Percentiles rank a stretch among this genome's conserved stretches.
Conservation (phyloP, 2,888 invertebrate species). For the Craniophora ligustri region DNA sequence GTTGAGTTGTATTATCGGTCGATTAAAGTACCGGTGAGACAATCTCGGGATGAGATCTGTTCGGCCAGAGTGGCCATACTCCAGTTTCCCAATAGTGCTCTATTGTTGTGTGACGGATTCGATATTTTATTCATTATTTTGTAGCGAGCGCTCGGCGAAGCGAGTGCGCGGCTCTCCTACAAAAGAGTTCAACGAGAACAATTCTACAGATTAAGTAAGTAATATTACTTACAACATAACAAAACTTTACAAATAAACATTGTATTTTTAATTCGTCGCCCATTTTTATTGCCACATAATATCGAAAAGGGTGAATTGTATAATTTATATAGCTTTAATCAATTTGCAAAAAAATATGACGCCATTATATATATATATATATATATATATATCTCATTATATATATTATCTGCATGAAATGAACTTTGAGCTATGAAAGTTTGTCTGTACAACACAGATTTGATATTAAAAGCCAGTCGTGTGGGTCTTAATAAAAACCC, state of each 20-base stretch:
- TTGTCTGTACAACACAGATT: neutral
- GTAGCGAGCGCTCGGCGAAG: slow-evolving; percentile 38
- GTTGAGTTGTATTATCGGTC: slow-evolving; percentile 55
- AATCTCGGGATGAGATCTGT: slow-evolving; percentile 64
- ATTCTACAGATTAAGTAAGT: neutral
- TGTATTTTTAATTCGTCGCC: no score
- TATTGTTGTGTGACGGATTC: slow-evolving; percentile 73
- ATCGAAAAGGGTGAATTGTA: slow-evolving; percentile 8
- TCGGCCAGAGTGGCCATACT: slow-evolving; percentile 44
- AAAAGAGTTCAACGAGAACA: slow-evolving; percentile 74
- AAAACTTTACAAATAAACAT: no score
- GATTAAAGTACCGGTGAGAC: slow-evolving; percentile 63
- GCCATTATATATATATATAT: slow-evolving; percentile 2
- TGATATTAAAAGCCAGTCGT: slow-evolving; percentile 5
- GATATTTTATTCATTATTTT: slow-evolving; percentile 69
- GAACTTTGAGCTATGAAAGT: slow-evolving; percentile 23
- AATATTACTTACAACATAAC: no score
- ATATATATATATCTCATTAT: no score
- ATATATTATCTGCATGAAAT: slow-evolving; percentile 22
- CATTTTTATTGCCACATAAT: no score
- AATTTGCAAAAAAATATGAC: slow-evolving; percentile 25
- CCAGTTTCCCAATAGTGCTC: slow-evolving; percentile 66
- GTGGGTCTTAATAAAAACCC: slow-evolving; percentile 11
- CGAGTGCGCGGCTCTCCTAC: slow-evolving; percentile 53
- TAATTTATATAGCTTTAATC: slow-evolving; percentile 22